Evolutionary conservation across 2,888 invertebrate genomes (phyloP).

Genomic region (Catocala nupta): DNA sequence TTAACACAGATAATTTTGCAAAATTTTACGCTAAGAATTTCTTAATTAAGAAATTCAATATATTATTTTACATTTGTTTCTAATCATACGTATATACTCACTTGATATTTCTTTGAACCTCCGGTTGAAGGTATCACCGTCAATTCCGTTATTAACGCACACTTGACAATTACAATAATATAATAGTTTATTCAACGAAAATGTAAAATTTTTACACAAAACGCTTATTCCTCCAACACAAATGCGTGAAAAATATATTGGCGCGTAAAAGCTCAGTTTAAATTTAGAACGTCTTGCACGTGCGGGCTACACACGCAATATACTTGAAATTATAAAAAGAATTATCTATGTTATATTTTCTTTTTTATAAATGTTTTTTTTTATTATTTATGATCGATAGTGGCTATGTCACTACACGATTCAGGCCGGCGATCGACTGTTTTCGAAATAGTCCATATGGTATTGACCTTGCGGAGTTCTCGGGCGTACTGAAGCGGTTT

Average conservation of each 20-base stretch:
- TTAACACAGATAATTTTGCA: too few relatives aligned
- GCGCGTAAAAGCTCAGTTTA: constrained; percentile 62
- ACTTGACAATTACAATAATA: constrained; percentile 19
- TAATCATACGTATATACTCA: constrained; percentile 52
- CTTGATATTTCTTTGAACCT: constrained; percentile 52
- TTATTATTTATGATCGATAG: constrained; percentile 53
- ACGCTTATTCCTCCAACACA: constrained; percentile 43
- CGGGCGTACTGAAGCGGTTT: constrained; percentile 79
- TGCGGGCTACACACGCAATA: constrained; percentile 46
- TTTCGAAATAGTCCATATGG: constrained; percentile 75
- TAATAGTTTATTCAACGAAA: constrained; percentile 14
- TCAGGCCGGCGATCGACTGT: constrained; percentile 72
- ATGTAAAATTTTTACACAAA: constrained; percentile 24
- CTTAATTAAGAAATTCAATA: too few relatives aligned
- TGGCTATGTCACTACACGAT: constrained; percentile 72
- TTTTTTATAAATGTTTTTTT: constrained; percentile 28
- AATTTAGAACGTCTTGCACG: constrained; percentile 69
- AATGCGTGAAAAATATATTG: constrained; percentile 57
- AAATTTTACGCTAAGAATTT: too few relatives aligned
- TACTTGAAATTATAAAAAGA: constrained; percentile 44
- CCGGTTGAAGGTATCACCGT: constrained; percentile 42
- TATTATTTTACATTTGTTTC: too few relatives aligned
- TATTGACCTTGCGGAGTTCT: constrained; percentile 83
- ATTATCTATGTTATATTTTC: constrained; percentile 35
- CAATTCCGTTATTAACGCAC: constrained; percentile 27